Evolutionary conservation across 2,888 invertebrate species (phyloP), one percentile per base, ranked within the genome.

Genomic region (Aromia moschata): DNA sequence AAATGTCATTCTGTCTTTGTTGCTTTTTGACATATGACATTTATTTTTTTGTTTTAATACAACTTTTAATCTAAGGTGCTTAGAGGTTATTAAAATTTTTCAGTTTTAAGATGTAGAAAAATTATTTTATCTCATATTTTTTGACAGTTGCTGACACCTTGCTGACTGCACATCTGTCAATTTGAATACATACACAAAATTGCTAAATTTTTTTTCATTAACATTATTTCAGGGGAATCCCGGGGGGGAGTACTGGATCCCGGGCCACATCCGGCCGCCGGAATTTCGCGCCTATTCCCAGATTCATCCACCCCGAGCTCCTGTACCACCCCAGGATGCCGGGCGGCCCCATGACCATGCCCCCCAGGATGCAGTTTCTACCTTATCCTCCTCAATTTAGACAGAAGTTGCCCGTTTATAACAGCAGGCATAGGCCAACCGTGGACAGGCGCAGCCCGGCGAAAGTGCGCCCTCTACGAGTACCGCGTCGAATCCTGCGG

Each of bases 341-440:
- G 1, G 60, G 55, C 0, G 60, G 52, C 5, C 54, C 49, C 3
- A 51, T 54, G 1, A 53, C 64, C 38, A 47, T 60, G 15, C 56
- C 58, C 2, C 64, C 64, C 11, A 58, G 64, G n/a, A 58, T 49
- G 31, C 62, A 60, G 0, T 52, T 64, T 17, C 43, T 59, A 30
- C 25, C 56, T 1, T 45, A 47, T 4, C 52, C 36, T 15, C 43
- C 53, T 2, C 37, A 46, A 4, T 56, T 55, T 14, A 44, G 65
- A 16, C 58, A 33, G 14, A 58, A 38, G 25, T 43, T 56, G 10
- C 62, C 62, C 0, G 31, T 65, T 16, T 65, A 65, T 40, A 65
- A 65, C 31, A 45, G 44, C 40, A 49, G 51, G 30, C 41, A 25
- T 9, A 52, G 17, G 37, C 60, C 43, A n/a, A 56, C 41, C 40